Evolutionary conservation across 2,113 vertebrate genomes (phyloP).

Genomic region (Ivindomyrus marchei): DNA sequence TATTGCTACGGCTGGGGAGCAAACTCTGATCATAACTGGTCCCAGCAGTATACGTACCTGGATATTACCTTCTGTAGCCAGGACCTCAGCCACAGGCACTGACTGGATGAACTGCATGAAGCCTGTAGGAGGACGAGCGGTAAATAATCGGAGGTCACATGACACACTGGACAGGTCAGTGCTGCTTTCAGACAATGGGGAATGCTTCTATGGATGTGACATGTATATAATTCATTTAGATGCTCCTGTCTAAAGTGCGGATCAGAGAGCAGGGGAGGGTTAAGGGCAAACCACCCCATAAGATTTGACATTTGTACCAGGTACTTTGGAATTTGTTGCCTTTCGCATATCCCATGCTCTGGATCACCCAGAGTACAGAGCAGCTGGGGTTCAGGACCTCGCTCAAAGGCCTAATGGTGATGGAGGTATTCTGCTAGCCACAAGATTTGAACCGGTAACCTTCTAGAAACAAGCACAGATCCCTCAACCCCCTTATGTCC

Average conservation of each 20-base stretch:
- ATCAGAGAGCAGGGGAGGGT: not conserved
- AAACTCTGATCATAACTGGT: not conserved
- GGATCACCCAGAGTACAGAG: not conserved
- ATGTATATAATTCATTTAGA: not conserved
- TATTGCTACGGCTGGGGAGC: not conserved
- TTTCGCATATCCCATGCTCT: not conserved
- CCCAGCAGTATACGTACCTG: slow-evolving; percentile 63
- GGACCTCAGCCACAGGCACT: slow-evolving; percentile 92
- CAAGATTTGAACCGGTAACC: not conserved
- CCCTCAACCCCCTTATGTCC: not conserved
- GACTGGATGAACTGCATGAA: slow-evolving; percentile 99
- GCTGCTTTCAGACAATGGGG: not conserved
- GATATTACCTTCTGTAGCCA: slow-evolving; percentile 95
- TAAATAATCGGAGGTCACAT: not conserved
- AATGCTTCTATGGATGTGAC: not conserved
- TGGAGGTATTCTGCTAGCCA: not conserved
- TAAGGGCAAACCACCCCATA: not conserved
- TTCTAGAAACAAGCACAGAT: not conserved
- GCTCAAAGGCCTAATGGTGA: not conserved
- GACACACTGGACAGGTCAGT: not conserved
- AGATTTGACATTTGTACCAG: not conserved
- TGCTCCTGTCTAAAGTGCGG: not conserved
- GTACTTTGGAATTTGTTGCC: not conserved
- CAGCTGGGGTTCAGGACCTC: not conserved
- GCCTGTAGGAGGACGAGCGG: slow-evolving; percentile 53